Percentiles rank a stretch among this genome's conserved stretches.
phyloP scores from a whole-genome alignment of 2,797 vertebrate species.

The Microctenopoma steveboyesi region DNA sequence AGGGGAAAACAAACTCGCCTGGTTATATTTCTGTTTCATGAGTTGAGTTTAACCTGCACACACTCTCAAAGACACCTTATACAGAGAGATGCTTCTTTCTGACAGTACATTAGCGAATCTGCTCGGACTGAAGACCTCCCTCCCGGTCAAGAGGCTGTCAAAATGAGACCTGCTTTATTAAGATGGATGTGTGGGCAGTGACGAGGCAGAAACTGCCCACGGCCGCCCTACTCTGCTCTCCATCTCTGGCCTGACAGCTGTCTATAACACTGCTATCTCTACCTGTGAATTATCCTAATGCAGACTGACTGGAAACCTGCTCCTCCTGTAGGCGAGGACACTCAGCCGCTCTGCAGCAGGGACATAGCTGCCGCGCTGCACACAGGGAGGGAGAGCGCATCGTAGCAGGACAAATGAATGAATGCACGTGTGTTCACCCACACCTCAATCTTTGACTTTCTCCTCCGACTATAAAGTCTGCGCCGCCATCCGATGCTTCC shows the following conservation, averaged over 20 bases:
- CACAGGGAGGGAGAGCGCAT: background rate
- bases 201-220: constrained; percentile 50
- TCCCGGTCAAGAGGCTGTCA: constrained; percentile 62
- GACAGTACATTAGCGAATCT: constrained; percentile 70
- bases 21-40: background rate
- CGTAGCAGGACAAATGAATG: constrained; percentile 15
- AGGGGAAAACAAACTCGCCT: constrained; percentile 2
- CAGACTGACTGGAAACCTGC: constrained; percentile 65
- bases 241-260: constrained; percentile 76
- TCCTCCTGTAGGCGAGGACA: constrained; percentile 36
- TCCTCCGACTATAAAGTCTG: constrained; percentile 59
- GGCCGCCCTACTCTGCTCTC: constrained; percentile 52
- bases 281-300: constrained; percentile 78
- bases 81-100: constrained; percentile 31
- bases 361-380: constrained; percentile 18
- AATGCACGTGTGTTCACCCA: background rate
- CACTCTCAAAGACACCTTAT: constrained; percentile 10
- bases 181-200: constrained; percentile 69
- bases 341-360: constrained; percentile 28
- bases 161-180: constrained; percentile 58
- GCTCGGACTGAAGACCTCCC: constrained; percentile 55
- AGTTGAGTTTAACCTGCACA: constrained; percentile 5
- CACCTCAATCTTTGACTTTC: constrained; percentile 32
- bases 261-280: constrained; percentile 75
- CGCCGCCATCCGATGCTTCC: constrained; percentile 37